Percentiles rank a stretch among this genome's conserved stretches.
These are phyloP conservation scores for Lordiphosa clarofinis DNA, from an alignment of 1,140 invertebrate species.

Conservation along the genomic window DNA sequence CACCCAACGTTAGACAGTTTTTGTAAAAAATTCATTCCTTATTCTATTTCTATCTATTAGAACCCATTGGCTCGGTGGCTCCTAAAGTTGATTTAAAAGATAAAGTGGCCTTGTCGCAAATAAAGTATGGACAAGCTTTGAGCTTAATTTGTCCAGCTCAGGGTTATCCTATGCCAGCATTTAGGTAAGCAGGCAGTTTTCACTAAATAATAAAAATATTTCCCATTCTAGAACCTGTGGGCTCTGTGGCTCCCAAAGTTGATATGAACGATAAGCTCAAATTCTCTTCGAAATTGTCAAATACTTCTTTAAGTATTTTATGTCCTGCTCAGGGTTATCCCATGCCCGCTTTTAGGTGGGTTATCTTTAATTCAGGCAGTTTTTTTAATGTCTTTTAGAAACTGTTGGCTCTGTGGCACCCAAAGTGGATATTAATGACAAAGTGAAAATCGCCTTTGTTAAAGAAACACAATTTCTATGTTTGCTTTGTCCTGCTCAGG, in stretches of 20 bases:
- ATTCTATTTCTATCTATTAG: conserved; percentile 69
- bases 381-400: conserved; percentile 67
- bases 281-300: conserved; percentile 79
- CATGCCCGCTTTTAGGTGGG: conserved; percentile 83
- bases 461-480: conserved; percentile 32
- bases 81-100: conserved; percentile 83
- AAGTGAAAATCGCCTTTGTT: conserved; percentile 63
- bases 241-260: conserved; percentile 83
- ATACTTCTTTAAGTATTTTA: conserved; percentile 70
- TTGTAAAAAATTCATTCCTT: background rate
- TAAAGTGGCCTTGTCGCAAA: conserved; percentile 83
- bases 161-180: conserved; percentile 84
- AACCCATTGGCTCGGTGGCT: conserved; percentile 85
- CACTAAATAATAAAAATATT: background rate
- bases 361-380: conserved; percentile 32
- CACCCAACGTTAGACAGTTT: background rate
- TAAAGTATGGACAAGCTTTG: conserved; percentile 81
- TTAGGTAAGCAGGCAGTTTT: conserved; percentile 82
- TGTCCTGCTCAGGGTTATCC: conserved; percentile 86
- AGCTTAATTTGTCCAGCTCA: conserved; percentile 83
- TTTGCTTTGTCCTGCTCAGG: conserved; percentile 86
- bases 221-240: conserved; percentile 78
- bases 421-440: conserved; percentile 80
- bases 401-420: conserved; percentile 81
- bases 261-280: conserved; percentile 81